Conservation (phyloP, 2,888 invertebrate species). For the Pyrrhia umbra region DNA sequence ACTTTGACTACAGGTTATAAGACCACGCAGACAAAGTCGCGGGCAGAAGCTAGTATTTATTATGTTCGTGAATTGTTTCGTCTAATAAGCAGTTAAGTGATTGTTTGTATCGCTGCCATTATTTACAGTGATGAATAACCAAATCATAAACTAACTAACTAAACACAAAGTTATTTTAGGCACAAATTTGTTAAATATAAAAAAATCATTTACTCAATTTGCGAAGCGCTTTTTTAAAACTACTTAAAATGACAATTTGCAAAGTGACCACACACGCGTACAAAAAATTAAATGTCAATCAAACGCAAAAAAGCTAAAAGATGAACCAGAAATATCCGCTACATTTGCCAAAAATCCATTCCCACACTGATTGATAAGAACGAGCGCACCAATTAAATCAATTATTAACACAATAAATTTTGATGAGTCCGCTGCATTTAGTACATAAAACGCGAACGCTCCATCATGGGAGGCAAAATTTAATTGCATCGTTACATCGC, state of each 20-base stretch:
- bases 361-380: slow-evolving; percentile 46
- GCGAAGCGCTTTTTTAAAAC: neutral
- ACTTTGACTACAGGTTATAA: too few species aligned
- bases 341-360: slow-evolving; percentile 27
- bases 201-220: neutral
- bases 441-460: slow-evolving; percentile 63
- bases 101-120: neutral
- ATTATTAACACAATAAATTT: slow-evolving; percentile 67
- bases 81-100: neutral
- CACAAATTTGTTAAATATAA: too few species aligned
- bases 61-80: neutral
- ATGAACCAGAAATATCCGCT: slow-evolving; percentile 16
- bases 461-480: slow-evolving; percentile 74
- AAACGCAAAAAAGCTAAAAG: slow-evolving; percentile 19
- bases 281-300: neutral
- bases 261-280: neutral
- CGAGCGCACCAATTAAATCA: slow-evolving; percentile 65
- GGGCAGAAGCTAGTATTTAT: too few species aligned
- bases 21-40: too few species aligned
- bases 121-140: neutral
- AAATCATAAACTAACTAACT: neutral
- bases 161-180: too few species aligned
- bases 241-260: neutral
- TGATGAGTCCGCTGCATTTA: slow-evolving; percentile 52
- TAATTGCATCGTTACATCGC: slow-evolving; percentile 79